phyloP scores from a whole-genome alignment of 2,113 vertebrate species.

The Cebus imitator region DNA sequence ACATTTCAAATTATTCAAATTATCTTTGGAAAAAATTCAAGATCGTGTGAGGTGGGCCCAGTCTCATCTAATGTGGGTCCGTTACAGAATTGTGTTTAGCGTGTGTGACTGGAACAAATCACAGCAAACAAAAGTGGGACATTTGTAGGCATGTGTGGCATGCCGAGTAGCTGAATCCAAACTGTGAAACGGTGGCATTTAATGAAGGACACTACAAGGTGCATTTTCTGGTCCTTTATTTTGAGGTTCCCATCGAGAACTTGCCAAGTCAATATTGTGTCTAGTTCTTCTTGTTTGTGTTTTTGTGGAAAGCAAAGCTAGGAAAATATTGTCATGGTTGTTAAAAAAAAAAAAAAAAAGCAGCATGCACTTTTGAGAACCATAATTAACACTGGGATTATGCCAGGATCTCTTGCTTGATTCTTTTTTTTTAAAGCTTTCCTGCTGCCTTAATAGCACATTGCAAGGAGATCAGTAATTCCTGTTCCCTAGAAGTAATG shows the following conservation, averaged over 20 bases:
- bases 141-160: background rate
- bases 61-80: background rate
- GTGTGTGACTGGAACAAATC: background rate
- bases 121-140: background rate
- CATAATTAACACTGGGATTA: conserved; percentile 30
- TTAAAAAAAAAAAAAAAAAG: background rate
- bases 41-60: background rate
- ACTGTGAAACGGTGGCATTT: background rate
- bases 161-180: background rate
- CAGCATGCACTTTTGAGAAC: conserved; percentile 23
- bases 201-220: background rate
- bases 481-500: background rate
- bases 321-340: conserved; percentile 35
- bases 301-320: conserved; percentile 58
- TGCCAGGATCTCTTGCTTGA: conserved; percentile 27
- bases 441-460: background rate
- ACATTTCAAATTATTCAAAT: background rate
- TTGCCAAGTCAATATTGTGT: conserved; percentile 38
- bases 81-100: background rate
- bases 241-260: background rate
- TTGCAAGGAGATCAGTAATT: conserved; percentile 7
- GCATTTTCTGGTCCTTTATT: conserved; percentile 25
- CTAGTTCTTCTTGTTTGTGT: conserved; percentile 49
- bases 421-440: background rate
- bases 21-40: background rate